Evolutionary conservation across 2,888 invertebrate species (phyloP).

Genomic region (Rugalucina vietnamica): DNA sequence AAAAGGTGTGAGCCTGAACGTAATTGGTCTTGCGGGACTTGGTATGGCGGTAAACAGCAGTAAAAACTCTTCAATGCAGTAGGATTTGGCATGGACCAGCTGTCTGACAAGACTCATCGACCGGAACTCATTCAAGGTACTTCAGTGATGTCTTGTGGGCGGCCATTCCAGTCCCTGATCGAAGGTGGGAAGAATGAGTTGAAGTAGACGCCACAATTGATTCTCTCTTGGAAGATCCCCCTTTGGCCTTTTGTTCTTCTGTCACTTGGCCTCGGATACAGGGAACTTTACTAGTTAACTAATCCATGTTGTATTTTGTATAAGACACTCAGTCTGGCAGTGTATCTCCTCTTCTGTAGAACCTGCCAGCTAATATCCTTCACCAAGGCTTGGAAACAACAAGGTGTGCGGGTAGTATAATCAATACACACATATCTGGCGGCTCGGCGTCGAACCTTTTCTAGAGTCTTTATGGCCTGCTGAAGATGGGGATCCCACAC

Average conservation of each 20-base stretch:
- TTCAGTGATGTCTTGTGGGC: neutral
- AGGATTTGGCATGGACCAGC: neutral
- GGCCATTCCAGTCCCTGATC: neutral
- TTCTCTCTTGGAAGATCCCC: neutral
- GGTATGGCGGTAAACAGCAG: too few species aligned
- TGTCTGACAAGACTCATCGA: neutral
- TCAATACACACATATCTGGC: neutral
- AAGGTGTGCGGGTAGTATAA: neutral
- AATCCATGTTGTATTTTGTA: neutral
- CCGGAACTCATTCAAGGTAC: neutral
- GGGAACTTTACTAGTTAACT: too few species aligned
- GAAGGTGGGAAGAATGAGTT: constrained; percentile 5
- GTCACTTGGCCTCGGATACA: too few species aligned
- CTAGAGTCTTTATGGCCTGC: neutral
- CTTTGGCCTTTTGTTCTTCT: neutral
- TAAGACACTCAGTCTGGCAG: neutral
- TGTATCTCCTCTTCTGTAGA: neutral
- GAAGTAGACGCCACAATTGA: neutral
- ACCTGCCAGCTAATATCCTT: neutral
- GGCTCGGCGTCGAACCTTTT: neutral
- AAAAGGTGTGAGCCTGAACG: too few species aligned
- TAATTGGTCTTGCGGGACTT: constrained; percentile 11
- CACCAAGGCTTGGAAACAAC: neutral
- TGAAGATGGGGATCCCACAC: neutral
- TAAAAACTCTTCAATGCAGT: too few species aligned